Base-by-base conservation (phyloP, 2,797 vertebrate genomes). In the Cebuella pygmaea region DNA sequence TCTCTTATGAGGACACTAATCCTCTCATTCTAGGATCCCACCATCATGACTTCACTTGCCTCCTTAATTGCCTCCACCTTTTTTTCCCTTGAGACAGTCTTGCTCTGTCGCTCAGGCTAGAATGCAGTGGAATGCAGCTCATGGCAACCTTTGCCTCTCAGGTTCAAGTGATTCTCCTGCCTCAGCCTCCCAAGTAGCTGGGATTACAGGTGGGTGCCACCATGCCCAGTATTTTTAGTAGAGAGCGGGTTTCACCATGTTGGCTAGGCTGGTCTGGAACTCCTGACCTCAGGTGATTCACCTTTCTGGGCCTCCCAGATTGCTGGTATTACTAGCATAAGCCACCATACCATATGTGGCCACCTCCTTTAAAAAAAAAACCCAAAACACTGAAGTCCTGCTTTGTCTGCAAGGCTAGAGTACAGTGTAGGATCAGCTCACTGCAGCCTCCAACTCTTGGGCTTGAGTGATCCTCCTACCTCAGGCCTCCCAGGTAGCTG, bases 381-480 rank as follows among this genome's bases (percentile, higher is more conserved):
- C 1, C 41, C 6, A 2, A 46, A 33, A 64, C 1, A 7, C 64
- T 1, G 0, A 33, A n/a, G 33, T n/a, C 33, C 9, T 67, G 7
- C 64, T n/a, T 67, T 67, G 33, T n/a, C 64, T 67, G 33, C 17
- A 17, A n/a, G 64, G 64, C 15, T 67, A 67, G 33, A 67, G 33
- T 67, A 33, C 4, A 8, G 15, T 67, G 33, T n/a, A n/a, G 64
- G 33, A 67, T 67, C 33, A 67, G 64, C 64, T n/a, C 64, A 67
- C 64, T 67, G 64, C 15, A 9, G 3, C 33, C 33, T 19, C 15
- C 15, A n/a, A 67, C 64, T 67, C 64, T 33, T 67, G 33, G 17
- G 64, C 64, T 67, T 67, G 64, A 67, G 64, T n/a, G 15, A 19
- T n/a, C 33, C 15, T n/a, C 33, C 33, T 67, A n/a, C 33, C 33